These are phyloP conservation scores for Todiramphus chloris DNA, from an alignment of 2,113 vertebrate species.

Conservation along the genomic window DNA sequence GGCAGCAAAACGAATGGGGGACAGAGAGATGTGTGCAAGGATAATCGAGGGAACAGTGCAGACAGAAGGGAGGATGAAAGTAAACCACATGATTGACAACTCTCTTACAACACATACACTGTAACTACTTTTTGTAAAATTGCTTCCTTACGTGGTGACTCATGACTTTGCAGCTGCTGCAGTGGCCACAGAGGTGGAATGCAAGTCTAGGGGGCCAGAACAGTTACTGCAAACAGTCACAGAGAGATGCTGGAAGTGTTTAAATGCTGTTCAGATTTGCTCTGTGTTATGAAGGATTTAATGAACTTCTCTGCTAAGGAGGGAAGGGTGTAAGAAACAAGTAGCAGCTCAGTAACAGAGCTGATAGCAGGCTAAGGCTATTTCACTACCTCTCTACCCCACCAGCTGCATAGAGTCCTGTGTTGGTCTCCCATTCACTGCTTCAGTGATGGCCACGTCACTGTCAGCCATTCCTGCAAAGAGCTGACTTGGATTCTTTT, in stretches of 20 bases:
- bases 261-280: not conserved
- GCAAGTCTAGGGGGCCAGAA: not conserved
- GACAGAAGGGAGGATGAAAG: not conserved
- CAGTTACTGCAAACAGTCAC: not conserved
- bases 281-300: not conserved
- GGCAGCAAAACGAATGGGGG: not conserved
- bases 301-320: not conserved
- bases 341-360: not conserved
- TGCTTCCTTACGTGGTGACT: not conserved
- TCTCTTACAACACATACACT: not conserved
- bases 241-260: not conserved
- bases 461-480: not conserved
- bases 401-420: not conserved
- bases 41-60: not conserved
- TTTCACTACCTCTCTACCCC: accelerated
- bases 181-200: not conserved
- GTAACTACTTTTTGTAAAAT: not conserved
- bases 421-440: not conserved
- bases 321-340: not conserved
- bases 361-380: not conserved
- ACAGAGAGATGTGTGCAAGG: not conserved
- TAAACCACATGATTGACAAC: not conserved
- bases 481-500: not conserved
- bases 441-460: not conserved
- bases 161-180: conserved; percentile 31